phyloP scores from a whole-genome alignment of 2,113 vertebrate genomes.

The Entomyzon cyanotis region DNA sequence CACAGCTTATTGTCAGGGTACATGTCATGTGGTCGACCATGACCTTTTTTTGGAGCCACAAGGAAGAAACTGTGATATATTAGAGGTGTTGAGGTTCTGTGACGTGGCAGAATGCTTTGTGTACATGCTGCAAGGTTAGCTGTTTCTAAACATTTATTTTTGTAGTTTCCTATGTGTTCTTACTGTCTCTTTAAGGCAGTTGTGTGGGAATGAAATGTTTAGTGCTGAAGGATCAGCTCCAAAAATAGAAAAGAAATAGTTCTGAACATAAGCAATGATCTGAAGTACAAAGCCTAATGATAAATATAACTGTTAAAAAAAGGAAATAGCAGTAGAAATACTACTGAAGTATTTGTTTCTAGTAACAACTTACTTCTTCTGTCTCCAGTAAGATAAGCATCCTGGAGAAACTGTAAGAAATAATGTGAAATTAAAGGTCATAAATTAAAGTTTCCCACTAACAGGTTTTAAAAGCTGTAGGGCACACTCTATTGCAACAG shows the following conservation, averaged over 20 bases:
- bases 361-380: background rate
- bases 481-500: background rate
- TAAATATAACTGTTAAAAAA: constrained; percentile 39
- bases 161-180: background rate
- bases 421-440: background rate
- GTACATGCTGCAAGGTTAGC: background rate
- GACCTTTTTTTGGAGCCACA: background rate
- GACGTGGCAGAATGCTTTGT: background rate
- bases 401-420: background rate
- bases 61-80: background rate
- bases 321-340: constrained; percentile 4
- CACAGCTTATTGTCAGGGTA: background rate
- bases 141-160: background rate
- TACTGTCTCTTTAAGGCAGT: constrained; percentile 43
- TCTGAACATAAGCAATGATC: constrained; percentile 4
- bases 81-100: background rate
- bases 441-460: background rate
- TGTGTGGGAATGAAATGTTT: constrained; percentile 59
- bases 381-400: background rate
- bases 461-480: background rate
- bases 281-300: constrained; percentile 40
- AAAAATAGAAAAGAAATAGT: constrained; percentile 59
- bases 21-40: background rate
- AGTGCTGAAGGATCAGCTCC: constrained; percentile 26
- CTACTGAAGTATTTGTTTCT: background rate